Evolutionary conservation across 2,113 vertebrate species (phyloP).

Genomic region (Anarhynchus alexandrinus): DNA sequence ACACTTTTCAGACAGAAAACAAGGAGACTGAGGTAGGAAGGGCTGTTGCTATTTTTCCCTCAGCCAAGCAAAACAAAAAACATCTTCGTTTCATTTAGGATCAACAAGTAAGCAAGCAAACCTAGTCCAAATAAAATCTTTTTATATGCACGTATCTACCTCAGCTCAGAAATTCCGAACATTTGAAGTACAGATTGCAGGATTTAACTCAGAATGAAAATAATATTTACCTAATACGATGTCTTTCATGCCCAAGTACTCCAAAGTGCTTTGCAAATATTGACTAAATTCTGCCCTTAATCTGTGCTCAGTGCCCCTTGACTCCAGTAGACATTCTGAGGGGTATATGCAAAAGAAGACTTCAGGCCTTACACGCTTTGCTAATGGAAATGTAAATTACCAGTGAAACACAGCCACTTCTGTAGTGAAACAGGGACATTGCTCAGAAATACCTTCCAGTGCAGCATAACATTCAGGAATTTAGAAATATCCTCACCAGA

Average conservation of each 20-base stretch:
- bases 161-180: not conserved
- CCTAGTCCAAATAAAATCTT: not conserved
- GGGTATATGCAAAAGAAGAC: not conserved
- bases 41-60: not conserved
- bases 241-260: conserved; percentile 18
- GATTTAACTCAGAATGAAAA: conserved; percentile 4
- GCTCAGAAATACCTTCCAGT: not conserved
- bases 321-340: not conserved
- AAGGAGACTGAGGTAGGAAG: not conserved
- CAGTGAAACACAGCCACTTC: not conserved
- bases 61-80: not conserved
- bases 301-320: not conserved
- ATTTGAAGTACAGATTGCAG: conserved; percentile 1
- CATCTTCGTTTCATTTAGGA: not conserved
- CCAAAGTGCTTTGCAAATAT: conserved; percentile 34
- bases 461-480: not conserved
- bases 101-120: conserved; percentile 25
- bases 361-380: not conserved
- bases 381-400: not conserved
- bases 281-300: conserved; percentile 14
- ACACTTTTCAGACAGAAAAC: not conserved
- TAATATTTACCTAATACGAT: conserved; percentile 14
- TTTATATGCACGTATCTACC: not conserved
- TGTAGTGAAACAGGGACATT: not conserved
- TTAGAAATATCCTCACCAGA: not conserved